Conservation (phyloP, 2,113 vertebrate species). For the Saguinus imperator region DNA sequence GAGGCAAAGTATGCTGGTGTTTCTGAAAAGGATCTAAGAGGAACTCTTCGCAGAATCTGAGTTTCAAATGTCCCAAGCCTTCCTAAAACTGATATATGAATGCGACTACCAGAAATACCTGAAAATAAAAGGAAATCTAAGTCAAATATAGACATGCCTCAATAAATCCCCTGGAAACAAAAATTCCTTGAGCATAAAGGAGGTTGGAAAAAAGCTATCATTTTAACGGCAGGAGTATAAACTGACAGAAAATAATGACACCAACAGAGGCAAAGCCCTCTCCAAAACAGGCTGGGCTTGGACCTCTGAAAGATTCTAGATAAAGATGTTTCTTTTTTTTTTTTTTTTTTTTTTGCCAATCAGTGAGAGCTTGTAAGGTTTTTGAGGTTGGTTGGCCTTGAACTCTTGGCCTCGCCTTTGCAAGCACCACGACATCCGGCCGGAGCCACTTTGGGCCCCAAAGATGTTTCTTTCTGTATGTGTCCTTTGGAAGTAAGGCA, state of each 20-base stretch:
- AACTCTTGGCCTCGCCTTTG: no score
- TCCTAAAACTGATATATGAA: slow-evolving; percentile 89
- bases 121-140: background rate
- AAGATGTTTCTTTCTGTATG: background rate
- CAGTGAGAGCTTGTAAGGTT: no score
- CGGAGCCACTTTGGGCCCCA: no score
- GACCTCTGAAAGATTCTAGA: background rate
- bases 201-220: background rate
- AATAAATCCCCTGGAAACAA: background rate
- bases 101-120: slow-evolving; percentile 90
- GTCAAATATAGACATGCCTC: background rate
- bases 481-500: background rate
- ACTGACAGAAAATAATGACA: background rate
- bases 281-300: background rate
- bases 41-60: slow-evolving; percentile 83
- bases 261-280: background rate
- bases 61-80: slow-evolving; percentile 88
- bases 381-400: no score
- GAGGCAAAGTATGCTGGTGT: slow-evolving; percentile 91
- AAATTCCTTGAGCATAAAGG: background rate
- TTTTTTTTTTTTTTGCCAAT: no score
- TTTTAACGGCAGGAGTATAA: background rate
- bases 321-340: background rate
- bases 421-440: no score
- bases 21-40: slow-evolving; percentile 91